Base-by-base conservation (phyloP, 2,797 vertebrate species). In the Periophthalmus magnuspinnatus region DNA sequence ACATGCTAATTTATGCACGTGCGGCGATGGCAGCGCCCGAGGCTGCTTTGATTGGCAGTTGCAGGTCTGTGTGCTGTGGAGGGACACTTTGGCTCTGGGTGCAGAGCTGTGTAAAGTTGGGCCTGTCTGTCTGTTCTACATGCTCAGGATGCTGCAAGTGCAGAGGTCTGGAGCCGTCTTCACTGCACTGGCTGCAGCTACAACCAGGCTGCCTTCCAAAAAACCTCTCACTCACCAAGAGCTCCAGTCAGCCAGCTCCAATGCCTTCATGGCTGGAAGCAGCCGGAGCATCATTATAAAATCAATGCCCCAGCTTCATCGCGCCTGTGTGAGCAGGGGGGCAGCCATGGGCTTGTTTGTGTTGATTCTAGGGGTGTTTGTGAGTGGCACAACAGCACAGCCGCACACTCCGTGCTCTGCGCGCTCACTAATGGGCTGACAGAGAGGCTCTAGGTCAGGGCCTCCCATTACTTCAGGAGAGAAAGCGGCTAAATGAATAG, bases 21-120 rank as follows among this genome's bases (percentile, higher is more conserved):
- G 87, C 91, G 86, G 90, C 91, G 91, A 88, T 91, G 91, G 92
- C 91, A 91, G 90, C 75, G 90, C 92, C 90, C 50, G 85, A 89
- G 92, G 91, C 90, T 86, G 88, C 88, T 90, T 90, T 94, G 94
- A 94, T 93, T 94, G 94, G 92, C 94, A 94, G 92, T 91, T 91
- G 90, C 90, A 88, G 90, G 91, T 92, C 89, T 91, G 90, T 90
- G 88, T 88, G 84, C 80, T 85, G 88, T 88, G 85, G 81, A 89
- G 84, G 88, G 86, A 88, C 77, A 76, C 81, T 88, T 63, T 91
- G 90, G 88, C 90, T 91, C 80, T 22, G 82, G 86, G 87, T 89
- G 86, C 80, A 60, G 19, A 36, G 58, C 84, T 83, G 82, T 90
- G 84, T 86, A 88, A 91, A 90, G 87, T 91, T 91, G 87, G 86